These are phyloP conservation scores for Epiblema foenella DNA, from an alignment of 2,888 invertebrate genomes.

Conservation along the genomic window DNA sequence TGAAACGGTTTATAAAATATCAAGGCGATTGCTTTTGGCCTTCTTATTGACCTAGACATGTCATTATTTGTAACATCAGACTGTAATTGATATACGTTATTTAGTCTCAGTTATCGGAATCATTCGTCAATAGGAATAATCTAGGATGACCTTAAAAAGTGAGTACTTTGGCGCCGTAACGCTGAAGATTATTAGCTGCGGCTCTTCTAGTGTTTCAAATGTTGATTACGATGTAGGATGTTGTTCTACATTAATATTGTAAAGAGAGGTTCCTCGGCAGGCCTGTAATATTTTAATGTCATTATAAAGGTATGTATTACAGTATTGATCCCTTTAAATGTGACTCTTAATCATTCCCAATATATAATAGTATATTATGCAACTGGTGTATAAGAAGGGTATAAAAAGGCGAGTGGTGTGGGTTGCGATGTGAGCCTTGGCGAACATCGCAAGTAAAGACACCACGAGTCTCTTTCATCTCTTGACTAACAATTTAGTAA, in stretches of 20 bases:
- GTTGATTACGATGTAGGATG: conserved; percentile 45
- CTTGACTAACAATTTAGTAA: too few species aligned
- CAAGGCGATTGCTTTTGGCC: conserved; percentile 65
- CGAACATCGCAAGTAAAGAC: too few species aligned
- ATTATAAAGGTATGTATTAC: not conserved
- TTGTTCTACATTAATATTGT: conserved; percentile 40
- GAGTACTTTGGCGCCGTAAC: conserved; percentile 44
- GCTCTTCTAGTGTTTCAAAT: conserved; percentile 45
- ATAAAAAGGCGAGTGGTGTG: too few species aligned
- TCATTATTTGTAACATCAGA: conserved; percentile 60
- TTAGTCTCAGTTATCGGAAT: conserved; percentile 47
- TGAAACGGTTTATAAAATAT: conserved; percentile 66
- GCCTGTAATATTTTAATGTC: not conserved
- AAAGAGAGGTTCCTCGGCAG: conserved; percentile 16
- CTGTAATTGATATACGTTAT: conserved; percentile 60
- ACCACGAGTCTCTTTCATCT: too few species aligned
- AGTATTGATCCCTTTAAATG: too few species aligned
- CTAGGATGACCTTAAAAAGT: conserved; percentile 49
- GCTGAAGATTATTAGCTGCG: conserved; percentile 37
- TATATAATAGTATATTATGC: too few species aligned
- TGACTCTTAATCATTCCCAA: too few species aligned
- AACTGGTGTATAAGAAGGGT: too few species aligned
- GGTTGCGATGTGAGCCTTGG: too few species aligned
- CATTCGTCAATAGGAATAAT: conserved; percentile 46
- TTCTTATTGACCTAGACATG: conserved; percentile 71